These are phyloP conservation scores for Lacanobia oleracea DNA, from an alignment of 2,888 invertebrate genomes.

Conservation along the genomic window DNA sequence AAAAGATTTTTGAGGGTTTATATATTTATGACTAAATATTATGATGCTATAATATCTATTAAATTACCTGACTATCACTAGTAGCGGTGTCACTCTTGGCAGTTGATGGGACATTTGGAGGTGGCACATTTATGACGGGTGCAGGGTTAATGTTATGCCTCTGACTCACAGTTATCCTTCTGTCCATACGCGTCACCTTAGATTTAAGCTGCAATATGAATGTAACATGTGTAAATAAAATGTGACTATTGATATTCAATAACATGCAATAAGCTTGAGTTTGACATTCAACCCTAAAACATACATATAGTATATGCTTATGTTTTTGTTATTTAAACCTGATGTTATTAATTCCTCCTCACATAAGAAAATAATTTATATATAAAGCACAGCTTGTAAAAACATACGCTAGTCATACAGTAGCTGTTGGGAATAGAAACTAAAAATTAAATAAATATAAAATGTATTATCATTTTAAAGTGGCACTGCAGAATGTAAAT, in stretches of 20 bases:
- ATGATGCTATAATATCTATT: neutral
- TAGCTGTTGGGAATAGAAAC: neutral
- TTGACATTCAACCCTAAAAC: slow-evolving; percentile 6
- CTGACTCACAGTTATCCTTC: slow-evolving; percentile 87
- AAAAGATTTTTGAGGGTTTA: neutral
- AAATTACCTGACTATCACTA: slow-evolving; percentile 65
- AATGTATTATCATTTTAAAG: neutral
- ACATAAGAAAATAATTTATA: neutral
- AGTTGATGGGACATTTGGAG: slow-evolving; percentile 65
- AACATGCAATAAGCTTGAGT: neutral
- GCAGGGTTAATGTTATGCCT: slow-evolving; percentile 79
- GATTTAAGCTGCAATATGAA: slow-evolving; percentile 90
- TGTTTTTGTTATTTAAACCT: neutral
- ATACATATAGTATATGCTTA: neutral
- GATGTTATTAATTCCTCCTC: neutral
- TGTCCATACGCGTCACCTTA: slow-evolving; percentile 93
- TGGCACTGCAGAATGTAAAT: neutral
- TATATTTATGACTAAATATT: neutral
- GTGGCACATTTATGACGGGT: slow-evolving; percentile 73
- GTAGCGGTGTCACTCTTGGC: slow-evolving; percentile 69
- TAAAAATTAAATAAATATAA: neutral
- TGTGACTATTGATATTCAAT: neutral
- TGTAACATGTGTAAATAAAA: slow-evolving; percentile 30
- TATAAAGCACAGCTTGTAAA: slow-evolving; percentile 1
- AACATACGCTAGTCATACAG: slow-evolving; percentile 18